Evolutionary conservation across 2,797 vertebrate species (phyloP).

Genomic region (Sorex maritimensis): DNA sequence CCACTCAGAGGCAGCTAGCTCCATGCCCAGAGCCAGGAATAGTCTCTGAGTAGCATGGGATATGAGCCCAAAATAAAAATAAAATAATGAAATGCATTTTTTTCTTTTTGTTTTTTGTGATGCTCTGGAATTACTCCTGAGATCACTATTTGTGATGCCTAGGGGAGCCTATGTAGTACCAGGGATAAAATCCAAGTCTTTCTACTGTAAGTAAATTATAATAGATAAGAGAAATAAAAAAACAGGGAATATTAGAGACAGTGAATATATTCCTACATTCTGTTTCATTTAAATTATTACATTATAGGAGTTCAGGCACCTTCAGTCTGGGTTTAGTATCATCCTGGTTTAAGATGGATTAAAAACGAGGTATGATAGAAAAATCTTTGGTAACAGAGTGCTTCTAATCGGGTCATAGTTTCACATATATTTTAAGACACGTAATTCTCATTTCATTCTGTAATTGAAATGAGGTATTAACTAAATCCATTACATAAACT

Average conservation of each 20-base stretch:
- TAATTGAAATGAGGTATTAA: neutral
- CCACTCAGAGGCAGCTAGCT: too few relatives aligned
- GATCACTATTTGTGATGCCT: too few relatives aligned
- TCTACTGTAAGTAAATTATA: too few relatives aligned
- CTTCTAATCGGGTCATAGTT: neutral
- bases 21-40: too few relatives aligned
- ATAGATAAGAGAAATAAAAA: neutral
- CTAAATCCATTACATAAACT: neutral
- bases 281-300: conserved; percentile 41
- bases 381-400: conserved; percentile 17
- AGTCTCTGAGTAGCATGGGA: too few relatives aligned
- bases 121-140: too few relatives aligned
- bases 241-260: neutral
- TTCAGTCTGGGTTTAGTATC: neutral
- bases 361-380: neutral
- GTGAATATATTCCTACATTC: conserved; percentile 17
- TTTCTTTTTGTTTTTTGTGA: too few relatives aligned
- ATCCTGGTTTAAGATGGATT: neutral
- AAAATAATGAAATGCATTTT: too few relatives aligned
- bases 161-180: too few relatives aligned
- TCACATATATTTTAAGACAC: neutral
- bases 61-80: too few relatives aligned
- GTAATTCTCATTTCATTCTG: neutral
- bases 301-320: neutral
- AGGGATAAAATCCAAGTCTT: too few relatives aligned